phyloP scores from a whole-genome alignment of 2,797 vertebrate genomes.

The Sparidentex hasta region DNA sequence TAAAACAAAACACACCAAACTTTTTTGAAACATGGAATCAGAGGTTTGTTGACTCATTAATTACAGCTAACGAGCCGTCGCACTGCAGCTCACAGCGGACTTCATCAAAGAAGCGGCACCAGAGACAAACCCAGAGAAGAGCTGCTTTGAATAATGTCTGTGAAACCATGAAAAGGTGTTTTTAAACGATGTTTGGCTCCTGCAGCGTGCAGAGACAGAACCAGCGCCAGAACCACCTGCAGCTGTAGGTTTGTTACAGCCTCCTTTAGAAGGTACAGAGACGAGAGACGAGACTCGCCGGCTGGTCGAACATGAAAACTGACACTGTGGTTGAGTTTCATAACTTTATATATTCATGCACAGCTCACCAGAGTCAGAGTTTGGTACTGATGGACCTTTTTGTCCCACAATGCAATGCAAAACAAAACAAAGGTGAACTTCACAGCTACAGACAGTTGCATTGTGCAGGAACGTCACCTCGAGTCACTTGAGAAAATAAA shows the following conservation, averaged over 20 bases:
- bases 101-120: conserved; percentile 18
- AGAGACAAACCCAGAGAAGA: not conserved
- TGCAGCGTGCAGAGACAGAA: not conserved
- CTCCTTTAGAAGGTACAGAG: not conserved
- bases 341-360: too few species aligned
- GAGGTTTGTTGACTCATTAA: conserved; percentile 17
- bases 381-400: not conserved
- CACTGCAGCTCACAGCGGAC: conserved; percentile 25
- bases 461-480: too few species aligned
- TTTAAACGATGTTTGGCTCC: not conserved
- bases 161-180: not conserved
- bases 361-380: not conserved
- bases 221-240: not conserved
- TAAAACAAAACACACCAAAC: not conserved
- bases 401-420: not conserved
- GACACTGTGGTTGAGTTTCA: not conserved
- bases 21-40: not conserved
- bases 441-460: not conserved
- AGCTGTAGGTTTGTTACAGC: too few species aligned
- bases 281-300: not conserved
- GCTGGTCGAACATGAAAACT: not conserved
- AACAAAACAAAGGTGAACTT: too few species aligned
- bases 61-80: not conserved
- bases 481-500: not conserved
- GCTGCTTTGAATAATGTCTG: conserved; percentile 7